Percentiles rank a stretch among this genome's conserved stretches.
Conservation (phyloP, 2,113 vertebrate species). For the Hydrochoerus hydrochaeris region DNA sequence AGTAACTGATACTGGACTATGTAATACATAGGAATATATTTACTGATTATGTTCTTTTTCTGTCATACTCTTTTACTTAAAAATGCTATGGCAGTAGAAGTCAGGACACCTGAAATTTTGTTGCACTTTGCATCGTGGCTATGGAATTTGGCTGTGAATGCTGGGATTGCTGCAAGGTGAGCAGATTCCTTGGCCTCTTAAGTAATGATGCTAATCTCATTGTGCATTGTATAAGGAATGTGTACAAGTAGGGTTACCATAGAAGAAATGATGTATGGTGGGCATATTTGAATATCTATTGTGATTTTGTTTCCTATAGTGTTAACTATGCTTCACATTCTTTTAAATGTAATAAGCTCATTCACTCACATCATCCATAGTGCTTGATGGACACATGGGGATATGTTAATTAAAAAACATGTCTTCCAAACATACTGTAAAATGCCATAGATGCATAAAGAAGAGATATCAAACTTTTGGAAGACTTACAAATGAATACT, state of each 20-base stretch:
- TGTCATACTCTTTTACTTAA: background rate
- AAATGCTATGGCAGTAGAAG: background rate
- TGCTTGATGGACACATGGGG: background rate
- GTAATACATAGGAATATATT: background rate
- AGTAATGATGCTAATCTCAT: constrained; percentile 72
- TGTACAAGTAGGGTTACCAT: constrained; percentile 67
- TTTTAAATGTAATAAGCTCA: background rate
- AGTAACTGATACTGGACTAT: background rate
- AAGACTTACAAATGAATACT: background rate
- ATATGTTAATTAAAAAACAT: background rate
- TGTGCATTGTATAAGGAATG: constrained; percentile 75
- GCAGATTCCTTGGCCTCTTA: background rate
- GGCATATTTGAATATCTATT: constrained; percentile 83
- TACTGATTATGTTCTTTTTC: background rate
- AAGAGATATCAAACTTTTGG: background rate
- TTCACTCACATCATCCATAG: background rate
- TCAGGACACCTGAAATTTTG: background rate
- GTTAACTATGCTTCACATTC: constrained; percentile 76
- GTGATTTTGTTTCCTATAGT: constrained; percentile 80
- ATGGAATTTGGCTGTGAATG: background rate
- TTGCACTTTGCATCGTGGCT: background rate
- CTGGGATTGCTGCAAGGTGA: background rate
- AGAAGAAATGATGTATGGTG: constrained; percentile 77
- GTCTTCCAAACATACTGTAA: background rate
- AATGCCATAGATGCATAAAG: background rate